Base-by-base conservation (phyloP, 2,888 invertebrate species). In the Eumacrocentrus americanus region DNA sequence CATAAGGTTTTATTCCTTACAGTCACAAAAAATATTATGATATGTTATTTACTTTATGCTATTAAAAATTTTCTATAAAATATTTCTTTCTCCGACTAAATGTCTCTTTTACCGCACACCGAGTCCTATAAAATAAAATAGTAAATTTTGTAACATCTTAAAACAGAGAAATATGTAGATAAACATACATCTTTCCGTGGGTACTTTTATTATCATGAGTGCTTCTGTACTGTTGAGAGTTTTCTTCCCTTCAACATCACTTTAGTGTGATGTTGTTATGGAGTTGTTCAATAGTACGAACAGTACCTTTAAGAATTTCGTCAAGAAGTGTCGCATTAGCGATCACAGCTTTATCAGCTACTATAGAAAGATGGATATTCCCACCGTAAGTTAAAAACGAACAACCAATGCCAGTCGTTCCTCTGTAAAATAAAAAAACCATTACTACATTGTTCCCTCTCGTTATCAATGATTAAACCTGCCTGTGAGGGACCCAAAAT, bases 401-500 rank as follows among this genome's bases (percentile, higher is more conserved):
- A 47, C 84, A 76, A 9, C 84, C 83, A 23, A 85, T 71, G 40
- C 85, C 86, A 80, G 72, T 54, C 14, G 56, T 62, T 18, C 67
- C 68, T 37, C 74, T 72, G 16, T 23, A 61, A 64, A 52, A 38
- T 34, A 11, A 5, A 65, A 65, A 25, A 48, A 46, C 18, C 7
- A 47, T 9, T 12, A 47, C 6, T 25, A 47, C 7, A 25, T 44
- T 34, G 14, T 5, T 2, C 12, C 1, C 20, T 25, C 23, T 18
- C 7, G 7, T 40, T 14, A 16, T 44, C 7, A 29, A 35, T 14
- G 54, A 16, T n/a, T 7, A 48, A 18, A 14, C 67, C 66, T 67
- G 84, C 85, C 84, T 74, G 82, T 85, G 82, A n/a, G 86, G 86
- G 40, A 84, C 77, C 75, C 84, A 85, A 68, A 85, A 85, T 5